Evolutionary conservation across 1,140 invertebrate species (phyloP).

Genomic region (Agrypnia vestita): DNA sequence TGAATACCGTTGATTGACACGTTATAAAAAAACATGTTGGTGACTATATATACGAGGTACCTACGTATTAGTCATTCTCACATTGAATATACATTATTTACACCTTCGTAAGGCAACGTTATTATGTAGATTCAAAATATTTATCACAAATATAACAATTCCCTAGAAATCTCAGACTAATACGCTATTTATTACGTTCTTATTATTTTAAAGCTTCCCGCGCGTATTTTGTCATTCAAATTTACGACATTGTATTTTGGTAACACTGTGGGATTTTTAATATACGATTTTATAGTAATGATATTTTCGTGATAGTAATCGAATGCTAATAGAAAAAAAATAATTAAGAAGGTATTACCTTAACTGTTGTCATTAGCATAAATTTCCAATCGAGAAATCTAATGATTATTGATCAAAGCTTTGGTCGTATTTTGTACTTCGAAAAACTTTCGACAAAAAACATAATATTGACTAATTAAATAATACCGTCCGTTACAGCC

Average conservation of each 20-base stretch:
- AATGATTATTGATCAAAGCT: too few relatives aligned
- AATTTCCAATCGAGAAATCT: background rate
- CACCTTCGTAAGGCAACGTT: too few relatives aligned
- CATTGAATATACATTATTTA: too few relatives aligned
- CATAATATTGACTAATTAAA: too few relatives aligned
- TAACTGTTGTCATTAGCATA: background rate
- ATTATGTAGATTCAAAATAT: too few relatives aligned
- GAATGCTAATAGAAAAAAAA: background rate
- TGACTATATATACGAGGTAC: background rate
- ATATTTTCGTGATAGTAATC: background rate
- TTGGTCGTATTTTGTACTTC: too few relatives aligned
- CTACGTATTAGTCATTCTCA: too few relatives aligned
- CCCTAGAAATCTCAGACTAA: background rate
- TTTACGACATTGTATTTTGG: background rate
- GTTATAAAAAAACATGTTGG: constrained; percentile 25
- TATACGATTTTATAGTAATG: background rate
- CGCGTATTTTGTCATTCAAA: background rate
- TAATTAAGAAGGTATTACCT: background rate
- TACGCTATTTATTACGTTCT: background rate
- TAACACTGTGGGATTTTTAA: background rate
- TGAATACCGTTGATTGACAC: constrained; percentile 31
- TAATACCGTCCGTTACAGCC: too few relatives aligned
- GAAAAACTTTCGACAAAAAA: too few relatives aligned
- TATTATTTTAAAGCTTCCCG: background rate
- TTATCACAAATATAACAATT: background rate